phyloP scores from a whole-genome alignment of 92 coral and sea anemone species.

The Galaxea fascicularis region DNA sequence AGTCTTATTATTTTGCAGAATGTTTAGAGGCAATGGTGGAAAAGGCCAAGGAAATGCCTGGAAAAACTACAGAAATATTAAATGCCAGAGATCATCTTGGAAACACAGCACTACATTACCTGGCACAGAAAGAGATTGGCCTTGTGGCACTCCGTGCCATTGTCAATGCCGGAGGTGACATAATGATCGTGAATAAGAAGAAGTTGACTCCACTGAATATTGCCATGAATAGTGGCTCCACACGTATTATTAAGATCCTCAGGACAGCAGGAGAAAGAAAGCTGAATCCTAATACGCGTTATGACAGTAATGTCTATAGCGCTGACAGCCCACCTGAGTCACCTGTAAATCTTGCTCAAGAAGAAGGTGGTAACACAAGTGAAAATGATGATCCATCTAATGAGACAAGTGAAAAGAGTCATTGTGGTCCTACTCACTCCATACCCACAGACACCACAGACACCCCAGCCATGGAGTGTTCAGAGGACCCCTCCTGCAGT shows the following conservation, averaged over 20 bases:
- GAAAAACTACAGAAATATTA: constrained; percentile 43
- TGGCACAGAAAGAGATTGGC: constrained; percentile 70
- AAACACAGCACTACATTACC: constrained; percentile 73
- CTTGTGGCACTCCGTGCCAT: constrained; percentile 57
- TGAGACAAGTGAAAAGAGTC: not conserved
- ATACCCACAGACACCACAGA: not conserved
- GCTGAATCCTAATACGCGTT: not conserved
- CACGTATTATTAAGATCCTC: constrained; percentile 52
- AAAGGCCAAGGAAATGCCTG: constrained; percentile 56
- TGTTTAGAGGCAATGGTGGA: constrained; percentile 64
- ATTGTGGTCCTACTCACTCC: not conserved
- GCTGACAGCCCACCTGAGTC: constrained; percentile 65
- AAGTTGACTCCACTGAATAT: constrained; percentile 67
- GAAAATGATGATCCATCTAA: not conserved
- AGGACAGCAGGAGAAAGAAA: not conserved
- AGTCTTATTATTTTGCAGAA: constrained; percentile 52
- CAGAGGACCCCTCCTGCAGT: not conserved
- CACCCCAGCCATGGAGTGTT: not conserved
- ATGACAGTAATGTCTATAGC: constrained; percentile 14
- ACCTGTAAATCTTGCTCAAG: not conserved
- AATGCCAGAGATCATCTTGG: constrained; percentile 72
- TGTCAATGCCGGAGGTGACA: constrained; percentile 70
- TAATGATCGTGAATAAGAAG: constrained; percentile 55
- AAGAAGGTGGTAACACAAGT: not conserved
- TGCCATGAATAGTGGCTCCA: constrained; percentile 67